Evolutionary conservation across 2,888 invertebrate genomes (phyloP), one percentile per base, ranked within the genome.

Genomic region (Sylvicola cinctus): DNA sequence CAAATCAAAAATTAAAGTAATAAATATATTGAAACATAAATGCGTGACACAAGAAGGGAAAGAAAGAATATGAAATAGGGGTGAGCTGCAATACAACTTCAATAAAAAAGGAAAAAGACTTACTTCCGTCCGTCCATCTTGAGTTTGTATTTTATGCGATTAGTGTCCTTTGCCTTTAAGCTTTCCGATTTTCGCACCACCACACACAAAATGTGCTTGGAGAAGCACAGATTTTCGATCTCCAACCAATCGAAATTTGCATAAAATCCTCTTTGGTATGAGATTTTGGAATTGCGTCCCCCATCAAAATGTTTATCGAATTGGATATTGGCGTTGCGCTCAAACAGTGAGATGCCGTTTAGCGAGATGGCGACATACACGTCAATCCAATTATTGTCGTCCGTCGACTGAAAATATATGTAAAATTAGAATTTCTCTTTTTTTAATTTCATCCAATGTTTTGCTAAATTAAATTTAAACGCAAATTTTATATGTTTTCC

Each of bases 151-250:
- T 77, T 78, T 37, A 66, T 60, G 29, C 65, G 63, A 43, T 66
- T 65, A 52, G 61, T 71, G 10, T 65, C 66, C 38, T 62, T 65
- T 35, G 63, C 48, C 42, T 62, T 62, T 25, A 68, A 50, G 3
- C 61, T 60, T 65, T 45, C 64, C 57, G 41, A 62, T 60, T 44
- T 62, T 62, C 3, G 64, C 41, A 45, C 59, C 7, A 71, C 64
- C 7, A 72, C 63, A 41, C 72, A 72, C 29, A 79, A 57, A 41
- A 70, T 72, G 45, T 71, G 74, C 50, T 78, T 79, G 46, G 74
- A 76, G 48, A 74, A 78, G 46, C 74, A 76, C 41, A 79, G 62
- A 41, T 76, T 78, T 47, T 77, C 76, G 44, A 79, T 77, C 42
- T 73, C 71, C 44, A 70, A 68, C 79, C 79, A 79, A 42, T 64